phyloP scores from a whole-genome alignment of 2,888 invertebrate genomes.

The Nephrotoma guestfalica region DNA sequence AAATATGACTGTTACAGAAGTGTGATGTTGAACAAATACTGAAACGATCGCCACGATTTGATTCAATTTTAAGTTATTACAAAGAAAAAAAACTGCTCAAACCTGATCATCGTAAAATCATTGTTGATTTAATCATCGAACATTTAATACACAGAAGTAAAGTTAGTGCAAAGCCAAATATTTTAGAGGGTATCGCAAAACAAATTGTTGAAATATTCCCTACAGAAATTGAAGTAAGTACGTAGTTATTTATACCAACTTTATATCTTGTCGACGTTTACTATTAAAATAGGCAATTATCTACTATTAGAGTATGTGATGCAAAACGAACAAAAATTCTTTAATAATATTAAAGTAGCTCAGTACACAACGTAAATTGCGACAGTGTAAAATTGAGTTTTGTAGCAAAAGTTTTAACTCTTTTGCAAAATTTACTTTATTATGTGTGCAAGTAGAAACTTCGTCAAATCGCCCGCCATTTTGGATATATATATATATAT shows the following conservation, averaged over 20 bases:
- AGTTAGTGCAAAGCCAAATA: neutral
- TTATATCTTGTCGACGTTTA: too few species aligned
- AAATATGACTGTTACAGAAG: neutral
- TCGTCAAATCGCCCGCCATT: too few species aligned
- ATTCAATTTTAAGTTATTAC: neutral
- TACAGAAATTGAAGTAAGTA: neutral
- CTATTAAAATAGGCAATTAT: too few species aligned
- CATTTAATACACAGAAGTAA: neutral
- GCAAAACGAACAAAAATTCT: too few species aligned
- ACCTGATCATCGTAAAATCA: neutral
- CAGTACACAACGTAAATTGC: too few species aligned
- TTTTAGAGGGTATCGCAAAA: neutral
- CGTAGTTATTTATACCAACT: neutral
- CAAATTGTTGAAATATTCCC: neutral
- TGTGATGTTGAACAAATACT: neutral
- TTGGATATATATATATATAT: too few species aligned
- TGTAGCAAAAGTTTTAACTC: too few species aligned
- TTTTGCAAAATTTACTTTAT: too few species aligned
- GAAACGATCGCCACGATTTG: neutral
- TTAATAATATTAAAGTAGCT: too few species aligned
- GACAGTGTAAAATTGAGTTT: too few species aligned
- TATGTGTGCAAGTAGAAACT: too few species aligned
- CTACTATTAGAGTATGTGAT: too few species aligned
- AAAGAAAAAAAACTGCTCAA: neutral
- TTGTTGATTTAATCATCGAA: neutral